Conservation (phyloP, 1,140 invertebrate species). For the Oncopeltus fasciatus region DNA sequence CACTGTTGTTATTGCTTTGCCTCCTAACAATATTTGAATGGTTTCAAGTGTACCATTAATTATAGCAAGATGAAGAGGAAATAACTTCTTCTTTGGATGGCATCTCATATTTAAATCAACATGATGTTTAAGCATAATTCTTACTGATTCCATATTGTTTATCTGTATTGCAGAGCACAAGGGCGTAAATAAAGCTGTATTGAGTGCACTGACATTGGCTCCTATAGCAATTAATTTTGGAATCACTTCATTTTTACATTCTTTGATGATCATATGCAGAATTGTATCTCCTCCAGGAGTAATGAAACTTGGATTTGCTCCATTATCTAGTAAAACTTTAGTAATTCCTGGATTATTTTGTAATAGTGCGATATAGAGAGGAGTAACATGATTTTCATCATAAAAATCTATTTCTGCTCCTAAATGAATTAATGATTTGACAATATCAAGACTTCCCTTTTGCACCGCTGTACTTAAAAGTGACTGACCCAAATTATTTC, state of each 20-base stretch:
- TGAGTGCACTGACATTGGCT: not conserved
- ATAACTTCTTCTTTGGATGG: not conserved
- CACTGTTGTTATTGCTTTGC: not conserved
- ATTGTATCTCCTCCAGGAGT: not conserved
- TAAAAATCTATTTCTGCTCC: not conserved
- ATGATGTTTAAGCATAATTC: not conserved
- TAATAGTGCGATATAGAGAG: not conserved
- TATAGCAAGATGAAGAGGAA: not conserved
- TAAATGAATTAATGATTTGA: not conserved
- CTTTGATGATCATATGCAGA: not conserved
- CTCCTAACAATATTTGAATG: not conserved
- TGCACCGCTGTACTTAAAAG: not conserved
- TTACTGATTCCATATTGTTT: not conserved
- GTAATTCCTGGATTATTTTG: not conserved
- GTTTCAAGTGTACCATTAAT: not conserved
- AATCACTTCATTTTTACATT: not conserved
- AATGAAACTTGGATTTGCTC: not conserved
- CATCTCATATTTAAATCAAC: not conserved
- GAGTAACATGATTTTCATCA: not conserved
- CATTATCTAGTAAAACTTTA: not conserved
- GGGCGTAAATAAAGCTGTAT: not conserved
- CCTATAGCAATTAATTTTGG: not conserved
- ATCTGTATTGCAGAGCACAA: not conserved
- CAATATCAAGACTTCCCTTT: not conserved
- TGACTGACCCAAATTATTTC: not conserved